Evolutionary conservation across 2,113 vertebrate genomes (phyloP).

Genomic region (Ranitomeya imitator): DNA sequence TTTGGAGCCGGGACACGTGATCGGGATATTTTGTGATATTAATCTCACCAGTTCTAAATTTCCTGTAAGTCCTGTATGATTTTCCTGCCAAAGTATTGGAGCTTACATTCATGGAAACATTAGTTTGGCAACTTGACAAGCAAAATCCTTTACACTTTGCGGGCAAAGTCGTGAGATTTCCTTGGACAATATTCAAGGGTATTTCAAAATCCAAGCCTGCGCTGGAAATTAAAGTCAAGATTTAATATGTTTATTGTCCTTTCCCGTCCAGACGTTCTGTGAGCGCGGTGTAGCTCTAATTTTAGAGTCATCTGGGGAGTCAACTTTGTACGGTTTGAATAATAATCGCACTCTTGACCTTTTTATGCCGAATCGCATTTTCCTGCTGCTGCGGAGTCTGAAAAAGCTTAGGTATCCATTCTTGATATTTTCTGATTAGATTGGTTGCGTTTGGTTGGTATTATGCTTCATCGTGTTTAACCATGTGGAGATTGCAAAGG

Average conservation of each 20-base stretch:
- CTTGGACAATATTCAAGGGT: constrained; percentile 25
- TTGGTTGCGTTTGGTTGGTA: not conserved
- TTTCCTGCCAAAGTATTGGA: constrained; percentile 4
- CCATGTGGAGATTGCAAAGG: not conserved
- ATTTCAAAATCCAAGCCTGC: not conserved
- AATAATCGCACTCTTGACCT: constrained; percentile 24
- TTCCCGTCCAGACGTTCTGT: constrained; percentile 38
- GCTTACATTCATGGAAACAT: constrained; percentile 20
- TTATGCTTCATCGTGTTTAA: not conserved
- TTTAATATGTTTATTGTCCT: constrained; percentile 42
- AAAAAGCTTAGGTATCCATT: not conserved
- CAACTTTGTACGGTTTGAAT: constrained; percentile 2
- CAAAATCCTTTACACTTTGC: constrained; percentile 28
- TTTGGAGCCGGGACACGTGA: not conserved
- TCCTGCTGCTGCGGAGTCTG: not conserved
- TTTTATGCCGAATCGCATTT: not conserved
- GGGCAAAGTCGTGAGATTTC: constrained; percentile 25
- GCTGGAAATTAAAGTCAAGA: constrained; percentile 4
- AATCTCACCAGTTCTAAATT: not conserved
- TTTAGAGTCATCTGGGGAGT: constrained; percentile 38
- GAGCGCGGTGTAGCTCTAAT: constrained; percentile 19
- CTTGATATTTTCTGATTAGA: not conserved
- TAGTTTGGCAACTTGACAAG: constrained; percentile 16
- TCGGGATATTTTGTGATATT: not conserved
- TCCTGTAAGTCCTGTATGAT: not conserved